phyloP scores from a whole-genome alignment of 2,888 invertebrate genomes.

The Eucriotettix oculatus region DNA sequence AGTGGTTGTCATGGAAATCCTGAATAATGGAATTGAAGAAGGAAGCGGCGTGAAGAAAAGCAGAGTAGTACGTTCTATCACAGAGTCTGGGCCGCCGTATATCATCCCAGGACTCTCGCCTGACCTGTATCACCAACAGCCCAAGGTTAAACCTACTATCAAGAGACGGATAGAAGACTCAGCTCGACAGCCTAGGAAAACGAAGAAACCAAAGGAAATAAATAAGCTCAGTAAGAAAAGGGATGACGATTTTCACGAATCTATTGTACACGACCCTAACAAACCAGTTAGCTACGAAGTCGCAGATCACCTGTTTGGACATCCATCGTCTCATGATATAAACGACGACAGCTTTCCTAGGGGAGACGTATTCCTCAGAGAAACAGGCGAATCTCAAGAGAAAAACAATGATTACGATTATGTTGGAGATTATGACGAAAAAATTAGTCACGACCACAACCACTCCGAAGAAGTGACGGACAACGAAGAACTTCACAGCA shows the following conservation, averaged over 20 bases:
- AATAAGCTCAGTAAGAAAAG: neutral
- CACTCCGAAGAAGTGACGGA: neutral
- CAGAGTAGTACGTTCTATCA: neutral
- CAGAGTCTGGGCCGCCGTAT: neutral
- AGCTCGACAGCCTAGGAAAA: neutral
- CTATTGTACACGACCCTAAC: neutral
- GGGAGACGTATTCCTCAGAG: neutral
- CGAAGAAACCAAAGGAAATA: neutral
- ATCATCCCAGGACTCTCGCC: neutral
- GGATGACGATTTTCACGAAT: neutral
- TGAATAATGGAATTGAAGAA: neutral
- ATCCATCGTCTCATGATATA: neutral
- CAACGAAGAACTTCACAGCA: neutral
- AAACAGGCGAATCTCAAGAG: neutral
- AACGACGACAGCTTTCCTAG: neutral
- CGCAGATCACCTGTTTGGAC: conserved; percentile 2
- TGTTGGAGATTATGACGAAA: conserved; percentile 1
- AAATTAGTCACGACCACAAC: too few relatives aligned
- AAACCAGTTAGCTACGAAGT: neutral
- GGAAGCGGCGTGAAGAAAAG: neutral
- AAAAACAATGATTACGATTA: conserved; percentile 6
- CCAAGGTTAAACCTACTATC: neutral
- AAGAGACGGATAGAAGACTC: neutral
- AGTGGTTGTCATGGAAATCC: neutral
- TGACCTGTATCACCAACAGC: neutral